Evolutionary conservation across 2,888 invertebrate genomes (phyloP).

Genomic region (Drosophila tripunctata): DNA sequence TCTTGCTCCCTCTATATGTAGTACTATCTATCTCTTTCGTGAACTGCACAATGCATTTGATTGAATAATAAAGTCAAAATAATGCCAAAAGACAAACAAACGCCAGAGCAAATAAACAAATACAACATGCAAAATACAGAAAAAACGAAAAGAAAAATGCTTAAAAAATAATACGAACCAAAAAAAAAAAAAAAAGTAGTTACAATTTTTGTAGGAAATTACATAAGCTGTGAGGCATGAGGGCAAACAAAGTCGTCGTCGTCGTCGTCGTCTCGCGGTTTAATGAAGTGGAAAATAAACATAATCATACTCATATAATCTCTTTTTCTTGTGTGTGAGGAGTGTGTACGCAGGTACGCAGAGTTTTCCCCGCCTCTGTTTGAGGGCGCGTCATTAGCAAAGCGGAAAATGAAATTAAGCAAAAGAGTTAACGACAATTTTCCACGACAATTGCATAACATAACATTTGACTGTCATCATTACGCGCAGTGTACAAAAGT

Average conservation of each 20-base stretch:
- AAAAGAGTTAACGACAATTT: constrained; percentile 64
- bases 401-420: constrained; percentile 71
- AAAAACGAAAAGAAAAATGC: constrained; percentile 22
- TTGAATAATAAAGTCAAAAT: constrained; percentile 69
- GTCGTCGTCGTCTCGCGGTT: constrained; percentile 56
- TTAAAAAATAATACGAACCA: constrained; percentile 26
- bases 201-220: constrained; percentile 70
- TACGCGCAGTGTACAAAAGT: constrained; percentile 9
- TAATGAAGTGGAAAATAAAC: constrained; percentile 77
- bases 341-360: constrained; percentile 2
- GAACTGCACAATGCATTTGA: constrained; percentile 69
- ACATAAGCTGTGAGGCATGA: constrained; percentile 56
- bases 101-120: constrained; percentile 39
- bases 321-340: constrained; percentile 3
- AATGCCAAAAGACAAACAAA: constrained; percentile 65
- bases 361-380: constrained; percentile 16
- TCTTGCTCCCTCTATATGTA: neutral
- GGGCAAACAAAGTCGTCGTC: constrained; percentile 49
- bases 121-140: constrained; percentile 15
- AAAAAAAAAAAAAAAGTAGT: constrained; percentile 52
- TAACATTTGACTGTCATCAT: constrained; percentile 47
- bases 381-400: constrained; percentile 47
- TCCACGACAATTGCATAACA: constrained; percentile 60
- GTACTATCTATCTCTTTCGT: neutral
- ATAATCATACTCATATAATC: constrained; percentile 59